These are phyloP conservation scores for Philypnodon macrostomus DNA, from an alignment of 2,797 vertebrate genomes.

Conservation along the genomic window DNA sequence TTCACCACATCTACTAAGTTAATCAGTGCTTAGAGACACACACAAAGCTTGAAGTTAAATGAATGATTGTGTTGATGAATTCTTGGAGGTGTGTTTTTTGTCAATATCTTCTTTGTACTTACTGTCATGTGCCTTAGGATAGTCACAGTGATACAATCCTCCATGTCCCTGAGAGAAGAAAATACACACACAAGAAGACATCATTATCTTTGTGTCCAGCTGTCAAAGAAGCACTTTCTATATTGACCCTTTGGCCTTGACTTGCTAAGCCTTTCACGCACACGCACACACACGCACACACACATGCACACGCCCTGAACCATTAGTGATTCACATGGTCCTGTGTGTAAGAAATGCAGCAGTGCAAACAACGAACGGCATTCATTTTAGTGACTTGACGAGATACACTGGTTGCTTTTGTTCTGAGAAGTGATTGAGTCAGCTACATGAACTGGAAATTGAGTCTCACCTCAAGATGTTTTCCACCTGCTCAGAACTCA, in stretches of 20 bases:
- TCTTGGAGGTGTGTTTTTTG: conserved; percentile 9
- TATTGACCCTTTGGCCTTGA: conserved; percentile 43
- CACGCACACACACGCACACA: conserved; percentile 12
- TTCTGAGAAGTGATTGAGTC: conserved; percentile 1
- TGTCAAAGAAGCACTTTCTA: conserved; percentile 45
- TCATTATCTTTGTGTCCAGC: conserved; percentile 35
- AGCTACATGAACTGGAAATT: conserved; percentile 1
- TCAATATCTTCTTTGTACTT: conserved; percentile 62
- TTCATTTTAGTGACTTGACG: conserved; percentile 13
- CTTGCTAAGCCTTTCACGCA: conserved; percentile 29
- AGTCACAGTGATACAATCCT: conserved; percentile 86
- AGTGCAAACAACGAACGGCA: conserved; percentile 6
- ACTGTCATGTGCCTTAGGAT: conserved; percentile 85
- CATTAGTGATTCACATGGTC: too few relatives aligned
- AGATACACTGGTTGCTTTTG: conserved; percentile 15
- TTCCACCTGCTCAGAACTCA: conserved; percentile 80
- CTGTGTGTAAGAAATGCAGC: conserved; percentile 4
- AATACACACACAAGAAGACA: conserved; percentile 19
- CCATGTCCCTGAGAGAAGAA: conserved; percentile 79
- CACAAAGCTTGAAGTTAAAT: conserved; percentile 24
- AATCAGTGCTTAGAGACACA: conserved; percentile 39
- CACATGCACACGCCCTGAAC: conserved; percentile 2
- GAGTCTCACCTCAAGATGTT: conserved; percentile 83
- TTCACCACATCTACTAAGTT: too few relatives aligned
- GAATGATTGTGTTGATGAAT: conserved; percentile 9